Conservation (phyloP, 1,140 invertebrate species). For the Goniozus legneri region DNA sequence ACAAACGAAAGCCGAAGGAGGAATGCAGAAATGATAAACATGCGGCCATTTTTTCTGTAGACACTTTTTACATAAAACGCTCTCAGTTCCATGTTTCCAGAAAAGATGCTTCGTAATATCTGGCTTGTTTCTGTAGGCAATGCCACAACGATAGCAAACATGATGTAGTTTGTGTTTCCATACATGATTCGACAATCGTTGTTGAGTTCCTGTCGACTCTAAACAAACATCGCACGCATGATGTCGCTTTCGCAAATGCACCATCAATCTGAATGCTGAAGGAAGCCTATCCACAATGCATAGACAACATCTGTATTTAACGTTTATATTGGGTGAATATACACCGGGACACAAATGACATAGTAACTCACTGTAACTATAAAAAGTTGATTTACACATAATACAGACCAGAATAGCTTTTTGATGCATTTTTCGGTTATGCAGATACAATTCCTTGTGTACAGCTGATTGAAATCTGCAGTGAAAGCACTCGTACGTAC, state of each 20-base stretch:
- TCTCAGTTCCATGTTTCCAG: constrained; percentile 88
- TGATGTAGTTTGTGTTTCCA: constrained; percentile 86
- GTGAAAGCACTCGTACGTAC: constrained; percentile 78
- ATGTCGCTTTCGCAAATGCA: constrained; percentile 77
- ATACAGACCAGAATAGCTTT: constrained; percentile 75
- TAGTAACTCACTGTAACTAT: constrained; percentile 78
- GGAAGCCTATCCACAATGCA: constrained; percentile 70
- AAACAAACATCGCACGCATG: constrained; percentile 82
- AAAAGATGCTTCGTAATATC: constrained; percentile 84
- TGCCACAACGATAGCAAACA: constrained; percentile 79
- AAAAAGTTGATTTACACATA: constrained; percentile 83
- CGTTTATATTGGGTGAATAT: constrained; percentile 64
- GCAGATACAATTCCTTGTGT: constrained; percentile 79
- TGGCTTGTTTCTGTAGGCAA: constrained; percentile 79
- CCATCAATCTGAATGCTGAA: constrained; percentile 81
- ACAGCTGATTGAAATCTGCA: constrained; percentile 71
- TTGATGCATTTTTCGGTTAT: constrained; percentile 80
- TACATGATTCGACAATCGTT: constrained; percentile 76
- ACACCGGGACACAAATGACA: constrained; percentile 80
- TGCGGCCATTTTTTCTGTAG: constrained; percentile 86
- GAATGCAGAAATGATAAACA: constrained; percentile 84
- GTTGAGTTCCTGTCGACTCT: constrained; percentile 73
- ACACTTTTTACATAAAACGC: constrained; percentile 78
- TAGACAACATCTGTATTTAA: constrained; percentile 70
- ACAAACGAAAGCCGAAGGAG: constrained; percentile 71